A percentile compares a stretch with the other conserved stretches of the same genome.
Conservation (phyloP, 2,888 invertebrate species). For the Andrena bicolor region DNA sequence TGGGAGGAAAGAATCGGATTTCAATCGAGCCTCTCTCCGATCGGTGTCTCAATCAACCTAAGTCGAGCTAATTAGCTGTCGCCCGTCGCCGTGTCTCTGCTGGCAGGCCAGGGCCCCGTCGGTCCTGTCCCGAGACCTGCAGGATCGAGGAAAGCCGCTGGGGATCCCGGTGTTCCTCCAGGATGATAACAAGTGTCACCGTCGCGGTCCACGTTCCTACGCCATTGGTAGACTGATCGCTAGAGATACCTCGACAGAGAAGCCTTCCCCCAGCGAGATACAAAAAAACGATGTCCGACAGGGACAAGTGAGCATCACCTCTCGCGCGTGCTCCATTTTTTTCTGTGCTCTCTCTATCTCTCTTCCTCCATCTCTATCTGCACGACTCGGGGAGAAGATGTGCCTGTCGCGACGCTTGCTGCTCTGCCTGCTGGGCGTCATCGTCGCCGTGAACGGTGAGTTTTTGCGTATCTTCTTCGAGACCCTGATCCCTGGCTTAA, state of each 20-base stretch:
- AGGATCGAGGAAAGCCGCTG: background rate
- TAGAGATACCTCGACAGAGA: conserved; percentile 20
- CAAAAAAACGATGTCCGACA: conserved; percentile 49
- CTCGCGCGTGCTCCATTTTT: conserved; percentile 46
- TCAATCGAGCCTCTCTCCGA: conserved; percentile 11
- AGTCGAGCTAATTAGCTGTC: conserved; percentile 49
- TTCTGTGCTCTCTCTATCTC: conserved; percentile 32
- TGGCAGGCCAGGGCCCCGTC: background rate
- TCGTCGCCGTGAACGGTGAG: conserved; percentile 80
- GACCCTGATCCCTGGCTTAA: background rate
- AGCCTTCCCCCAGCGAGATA: conserved; percentile 10
- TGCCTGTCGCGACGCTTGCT: conserved; percentile 74
- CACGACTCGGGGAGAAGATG: conserved; percentile 56
- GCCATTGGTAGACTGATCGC: conserved; percentile 52
- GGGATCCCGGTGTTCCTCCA: conserved; percentile 14
- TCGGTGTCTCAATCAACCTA: background rate
- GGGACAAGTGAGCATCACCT: conserved; percentile 51
- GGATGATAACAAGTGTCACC: conserved; percentile 46
- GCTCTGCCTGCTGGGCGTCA: conserved; percentile 77
- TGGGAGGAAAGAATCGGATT: conserved; percentile 37
- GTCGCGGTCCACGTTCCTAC: conserved; percentile 22
- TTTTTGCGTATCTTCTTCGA: background rate
- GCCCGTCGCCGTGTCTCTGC: background rate
- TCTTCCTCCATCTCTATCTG: background rate
- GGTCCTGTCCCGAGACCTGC: too few relatives aligned